Evolutionary conservation across 2,888 invertebrate species (phyloP).

Genomic region (Gastracanthus pulcherrimus): DNA sequence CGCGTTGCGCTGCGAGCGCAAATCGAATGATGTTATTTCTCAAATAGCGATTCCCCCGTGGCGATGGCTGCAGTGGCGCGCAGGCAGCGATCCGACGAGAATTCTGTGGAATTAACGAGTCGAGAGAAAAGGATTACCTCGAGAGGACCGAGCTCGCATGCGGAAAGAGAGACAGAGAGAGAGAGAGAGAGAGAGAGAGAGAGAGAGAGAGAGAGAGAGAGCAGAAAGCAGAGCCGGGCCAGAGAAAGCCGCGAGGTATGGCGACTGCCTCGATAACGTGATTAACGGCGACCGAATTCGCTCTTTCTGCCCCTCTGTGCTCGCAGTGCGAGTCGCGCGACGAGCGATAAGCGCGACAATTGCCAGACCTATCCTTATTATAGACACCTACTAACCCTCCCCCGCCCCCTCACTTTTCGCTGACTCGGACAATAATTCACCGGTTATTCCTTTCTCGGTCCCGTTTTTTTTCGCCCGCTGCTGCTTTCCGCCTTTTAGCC

Average conservation of each 20-base stretch:
- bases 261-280: constrained; percentile 53
- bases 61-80: not conserved
- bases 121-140: constrained; percentile 55
- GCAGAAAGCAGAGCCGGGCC: not conserved
- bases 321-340: not conserved
- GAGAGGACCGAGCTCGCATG: not conserved
- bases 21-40: too few relatives aligned
- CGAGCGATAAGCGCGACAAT: constrained; percentile 50
- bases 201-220: not conserved
- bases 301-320: not conserved
- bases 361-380: constrained; percentile 40
- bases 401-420: constrained; percentile 23
- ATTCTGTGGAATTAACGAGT: constrained; percentile 41
- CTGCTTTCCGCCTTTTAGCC: not conserved
- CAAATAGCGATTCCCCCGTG: constrained; percentile 8
- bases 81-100: constrained; percentile 14
- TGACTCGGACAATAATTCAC: constrained; percentile 37
- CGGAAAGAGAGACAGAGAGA: too few relatives aligned
- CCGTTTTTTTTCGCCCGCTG: not conserved
- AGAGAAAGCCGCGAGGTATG: constrained; percentile 25
- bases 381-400: too few relatives aligned
- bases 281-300: constrained; percentile 43
- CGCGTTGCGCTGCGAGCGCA: not conserved
- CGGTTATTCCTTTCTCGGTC: not conserved
- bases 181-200: not conserved